Evolutionary conservation across 2,113 vertebrate species (phyloP).

Genomic region (Formicarius rufipectus): DNA sequence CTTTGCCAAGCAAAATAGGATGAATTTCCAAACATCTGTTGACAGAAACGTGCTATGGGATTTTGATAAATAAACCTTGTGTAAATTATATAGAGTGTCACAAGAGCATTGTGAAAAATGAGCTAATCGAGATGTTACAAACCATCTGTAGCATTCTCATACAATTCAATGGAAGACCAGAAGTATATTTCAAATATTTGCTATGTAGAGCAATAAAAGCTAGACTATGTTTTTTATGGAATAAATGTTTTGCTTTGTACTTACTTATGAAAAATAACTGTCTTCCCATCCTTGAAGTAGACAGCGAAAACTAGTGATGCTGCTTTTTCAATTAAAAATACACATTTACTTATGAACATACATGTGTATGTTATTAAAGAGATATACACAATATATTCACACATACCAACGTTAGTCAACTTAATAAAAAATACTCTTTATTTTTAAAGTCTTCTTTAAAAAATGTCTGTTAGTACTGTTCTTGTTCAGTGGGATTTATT

Average conservation of each 20-base stretch:
- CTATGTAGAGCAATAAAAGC: background rate
- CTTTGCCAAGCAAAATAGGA: background rate
- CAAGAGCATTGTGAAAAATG: constrained; percentile 48
- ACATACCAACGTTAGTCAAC: background rate
- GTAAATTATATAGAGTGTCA: background rate
- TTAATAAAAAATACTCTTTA: background rate
- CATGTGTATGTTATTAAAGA: background rate
- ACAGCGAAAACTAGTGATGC: background rate
- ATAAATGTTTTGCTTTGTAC: background rate
- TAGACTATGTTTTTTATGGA: background rate
- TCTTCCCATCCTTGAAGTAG: background rate
- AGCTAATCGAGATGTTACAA: background rate
- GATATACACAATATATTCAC: background rate
- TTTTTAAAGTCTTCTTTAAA: background rate
- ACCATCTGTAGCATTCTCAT: background rate
- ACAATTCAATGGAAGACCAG: background rate
- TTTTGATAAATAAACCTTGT: constrained; percentile 32
- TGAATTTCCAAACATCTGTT: constrained; percentile 27
- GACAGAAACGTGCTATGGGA: background rate
- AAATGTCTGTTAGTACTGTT: background rate
- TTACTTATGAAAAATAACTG: background rate
- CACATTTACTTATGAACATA: background rate
- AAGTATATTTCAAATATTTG: background rate
- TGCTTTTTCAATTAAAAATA: background rate
- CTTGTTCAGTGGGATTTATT: background rate